A percentile compares a stretch with the other conserved stretches of the same genome.
Conservation (phyloP, 1,140 invertebrate species). For the Sminthurides bifidus region DNA sequence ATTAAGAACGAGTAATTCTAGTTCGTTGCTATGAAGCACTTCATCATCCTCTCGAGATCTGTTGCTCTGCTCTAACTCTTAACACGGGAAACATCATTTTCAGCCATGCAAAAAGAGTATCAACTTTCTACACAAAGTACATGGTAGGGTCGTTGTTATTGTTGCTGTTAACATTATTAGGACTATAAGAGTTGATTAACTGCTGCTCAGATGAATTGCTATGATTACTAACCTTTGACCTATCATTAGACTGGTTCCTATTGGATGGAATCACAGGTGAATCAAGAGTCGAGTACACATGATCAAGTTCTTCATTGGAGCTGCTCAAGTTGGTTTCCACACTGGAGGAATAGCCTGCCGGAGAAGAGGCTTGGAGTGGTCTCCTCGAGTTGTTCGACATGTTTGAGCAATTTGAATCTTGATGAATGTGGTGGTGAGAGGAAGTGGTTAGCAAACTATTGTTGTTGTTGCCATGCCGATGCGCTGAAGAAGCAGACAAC, state of each 20-base stretch:
- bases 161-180: not conserved
- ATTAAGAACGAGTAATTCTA: no score
- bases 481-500: not conserved
- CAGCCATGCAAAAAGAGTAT: no score
- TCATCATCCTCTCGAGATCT: no score
- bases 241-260: not conserved
- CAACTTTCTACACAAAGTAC: conserved; percentile 12
- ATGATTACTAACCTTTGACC: not conserved
- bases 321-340: conserved; percentile 15
- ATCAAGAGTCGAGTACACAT: conserved; percentile 30
- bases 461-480: not conserved
- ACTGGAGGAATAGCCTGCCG: conserved; percentile 22
- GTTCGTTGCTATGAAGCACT: no score
- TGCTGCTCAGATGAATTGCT: not conserved
- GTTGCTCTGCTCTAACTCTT: no score
- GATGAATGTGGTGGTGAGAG: conserved; percentile 3
- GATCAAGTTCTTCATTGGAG: conserved; percentile 23
- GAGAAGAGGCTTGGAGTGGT: not conserved
- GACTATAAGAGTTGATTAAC: conserved; percentile 4
- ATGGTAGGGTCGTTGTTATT: conserved; percentile 13
- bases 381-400: conserved; percentile 1
- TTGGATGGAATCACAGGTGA: conserved; percentile 21
- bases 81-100: no score
- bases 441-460: conserved; percentile 7
- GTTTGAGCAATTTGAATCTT: conserved; percentile 9